A percentile compares a stretch with the other conserved stretches of the same genome.
phyloP scores from a whole-genome alignment of 2,113 vertebrate species.

The Chlorodrepanis virens region DNA sequence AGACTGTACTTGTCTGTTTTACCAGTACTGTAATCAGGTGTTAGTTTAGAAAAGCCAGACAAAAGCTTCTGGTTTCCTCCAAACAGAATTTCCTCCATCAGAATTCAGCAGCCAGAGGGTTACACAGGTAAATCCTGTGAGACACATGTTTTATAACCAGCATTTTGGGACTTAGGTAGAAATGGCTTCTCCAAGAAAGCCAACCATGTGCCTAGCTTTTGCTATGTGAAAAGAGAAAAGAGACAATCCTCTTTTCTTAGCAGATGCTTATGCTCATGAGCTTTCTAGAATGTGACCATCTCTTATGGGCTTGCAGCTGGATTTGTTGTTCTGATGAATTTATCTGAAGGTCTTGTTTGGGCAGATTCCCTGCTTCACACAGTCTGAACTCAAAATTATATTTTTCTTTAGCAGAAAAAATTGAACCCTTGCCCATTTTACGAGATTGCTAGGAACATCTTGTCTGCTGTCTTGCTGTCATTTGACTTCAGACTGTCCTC shows the following conservation, averaged over 20 bases:
- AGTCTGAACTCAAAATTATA: background rate
- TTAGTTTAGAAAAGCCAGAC: background rate
- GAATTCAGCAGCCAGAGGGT: background rate
- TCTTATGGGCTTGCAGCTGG: background rate
- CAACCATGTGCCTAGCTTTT: background rate
- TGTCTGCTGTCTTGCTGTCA: fast-evolving
- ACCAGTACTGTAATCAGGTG: background rate
- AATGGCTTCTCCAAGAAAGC: background rate
- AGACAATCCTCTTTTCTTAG: background rate
- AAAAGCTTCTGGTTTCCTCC: background rate
- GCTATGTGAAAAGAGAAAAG: background rate
- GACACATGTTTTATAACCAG: background rate
- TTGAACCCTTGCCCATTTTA: background rate
- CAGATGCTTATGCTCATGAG: background rate
- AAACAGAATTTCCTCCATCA: background rate
- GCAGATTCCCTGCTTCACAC: background rate
- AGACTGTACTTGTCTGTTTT: background rate
- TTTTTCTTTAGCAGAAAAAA: background rate
- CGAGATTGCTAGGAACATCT: background rate
- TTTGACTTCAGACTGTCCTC: background rate
- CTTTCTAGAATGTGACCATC: background rate
- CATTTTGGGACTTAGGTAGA: background rate
- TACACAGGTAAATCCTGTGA: background rate
- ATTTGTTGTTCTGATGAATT: background rate
- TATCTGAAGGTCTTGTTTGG: background rate